phyloP scores from a whole-genome alignment of 2,888 invertebrate genomes.

The Busseola fusca region DNA sequence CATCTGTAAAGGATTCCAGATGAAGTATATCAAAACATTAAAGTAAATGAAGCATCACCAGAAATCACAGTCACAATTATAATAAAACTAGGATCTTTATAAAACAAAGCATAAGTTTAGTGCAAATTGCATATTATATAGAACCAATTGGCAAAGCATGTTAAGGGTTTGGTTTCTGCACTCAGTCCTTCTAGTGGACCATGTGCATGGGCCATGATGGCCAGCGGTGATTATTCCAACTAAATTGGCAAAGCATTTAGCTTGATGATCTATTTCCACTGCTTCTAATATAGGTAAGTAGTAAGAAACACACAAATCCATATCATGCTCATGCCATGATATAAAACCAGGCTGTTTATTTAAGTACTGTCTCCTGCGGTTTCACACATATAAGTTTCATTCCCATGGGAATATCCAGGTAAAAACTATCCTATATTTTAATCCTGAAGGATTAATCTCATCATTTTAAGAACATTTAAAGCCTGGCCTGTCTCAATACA shows the following conservation, averaged over 20 bases:
- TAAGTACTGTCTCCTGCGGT: not conserved
- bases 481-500: too few species aligned
- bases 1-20: constrained; percentile 12
- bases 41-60: not conserved
- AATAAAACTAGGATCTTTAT: not conserved
- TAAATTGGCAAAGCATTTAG: not conserved
- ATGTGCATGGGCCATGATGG: too few species aligned
- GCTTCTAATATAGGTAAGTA: not conserved
- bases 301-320: not conserved
- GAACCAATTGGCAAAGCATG: not conserved
- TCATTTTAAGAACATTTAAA: too few species aligned
- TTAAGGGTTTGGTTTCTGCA: too few species aligned
- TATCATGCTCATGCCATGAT: not conserved
- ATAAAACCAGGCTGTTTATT: not conserved
- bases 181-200: too few species aligned
- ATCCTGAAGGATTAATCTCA: too few species aligned
- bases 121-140: not conserved
- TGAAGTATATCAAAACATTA: not conserved
- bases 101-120: not conserved
- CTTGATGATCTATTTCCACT: not conserved
- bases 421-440: too few species aligned
- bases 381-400: too few species aligned
- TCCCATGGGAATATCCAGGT: too few species aligned
- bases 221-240: too few species aligned
- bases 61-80: not conserved